Conservation (phyloP, 2,113 vertebrate species). For the Baryphthengus martii region DNA sequence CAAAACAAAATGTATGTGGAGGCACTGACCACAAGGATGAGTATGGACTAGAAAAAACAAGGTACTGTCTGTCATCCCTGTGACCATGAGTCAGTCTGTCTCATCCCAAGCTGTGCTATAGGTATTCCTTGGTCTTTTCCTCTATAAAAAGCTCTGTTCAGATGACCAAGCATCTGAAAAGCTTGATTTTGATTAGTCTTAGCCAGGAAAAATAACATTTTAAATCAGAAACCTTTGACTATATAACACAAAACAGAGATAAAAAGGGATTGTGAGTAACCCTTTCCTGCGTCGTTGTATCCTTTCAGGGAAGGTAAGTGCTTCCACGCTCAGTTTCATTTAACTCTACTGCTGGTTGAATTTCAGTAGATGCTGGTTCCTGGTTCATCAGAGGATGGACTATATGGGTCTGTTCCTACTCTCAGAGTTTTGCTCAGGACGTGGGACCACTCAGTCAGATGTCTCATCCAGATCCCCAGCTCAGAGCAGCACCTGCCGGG, state of each 20-base stretch:
- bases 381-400: too few species aligned
- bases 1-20: not conserved
- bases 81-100: not conserved
- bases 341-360: not conserved
- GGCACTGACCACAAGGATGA: not conserved
- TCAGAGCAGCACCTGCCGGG: not conserved
- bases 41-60: not conserved
- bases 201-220: not conserved
- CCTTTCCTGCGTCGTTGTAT: too few species aligned
- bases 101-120: accelerated
- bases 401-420: accelerated
- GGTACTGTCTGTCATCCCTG: not conserved
- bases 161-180: not conserved
- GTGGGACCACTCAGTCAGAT: accelerated
- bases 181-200: not conserved
- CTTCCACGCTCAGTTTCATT: not conserved
- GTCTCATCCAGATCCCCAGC: accelerated
- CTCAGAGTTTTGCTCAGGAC: accelerated
- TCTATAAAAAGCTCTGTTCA: not conserved
- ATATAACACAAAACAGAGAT: not conserved
- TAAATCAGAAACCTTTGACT: not conserved
- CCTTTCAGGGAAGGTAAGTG: too few species aligned
- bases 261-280: not conserved
- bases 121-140: not conserved
- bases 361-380: not conserved